A percentile compares a stretch with the other conserved stretches of the same genome.
Evolutionary conservation across 37 sponge, comb jelly and placozoan genomes (phyloP).

Genomic region (Hexactinellida sp.): DNA sequence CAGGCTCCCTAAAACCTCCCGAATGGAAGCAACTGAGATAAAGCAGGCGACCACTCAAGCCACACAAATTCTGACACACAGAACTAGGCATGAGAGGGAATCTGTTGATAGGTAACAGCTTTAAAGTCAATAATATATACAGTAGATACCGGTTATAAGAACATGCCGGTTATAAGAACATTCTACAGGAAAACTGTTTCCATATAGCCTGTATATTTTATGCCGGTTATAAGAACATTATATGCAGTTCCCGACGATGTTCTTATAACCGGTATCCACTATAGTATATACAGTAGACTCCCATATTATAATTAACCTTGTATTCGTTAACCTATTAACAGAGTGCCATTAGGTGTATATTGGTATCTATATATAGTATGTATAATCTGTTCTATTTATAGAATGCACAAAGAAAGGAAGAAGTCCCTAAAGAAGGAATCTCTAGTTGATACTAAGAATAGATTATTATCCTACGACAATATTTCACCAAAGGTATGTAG

Average conservation of each 20-base stretch:
- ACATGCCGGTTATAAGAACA: too few relatives aligned
- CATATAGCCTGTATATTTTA: too few relatives aligned
- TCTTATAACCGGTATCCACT: too few relatives aligned
- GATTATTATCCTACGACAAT: background rate
- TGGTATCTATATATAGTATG: background rate
- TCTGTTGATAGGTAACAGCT: background rate
- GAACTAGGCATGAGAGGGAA: background rate
- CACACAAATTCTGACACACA: background rate
- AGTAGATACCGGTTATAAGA: too few relatives aligned
- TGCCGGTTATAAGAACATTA: too few relatives aligned
- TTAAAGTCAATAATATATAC: too few relatives aligned
- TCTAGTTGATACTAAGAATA: background rate
- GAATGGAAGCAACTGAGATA: background rate
- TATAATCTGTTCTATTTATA: background rate
- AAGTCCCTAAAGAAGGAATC: background rate
- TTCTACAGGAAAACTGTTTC: too few relatives aligned
- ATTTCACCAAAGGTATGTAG: background rate
- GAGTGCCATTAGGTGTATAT: too few relatives aligned
- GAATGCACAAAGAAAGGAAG: background rate
- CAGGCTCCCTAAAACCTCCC: background rate
- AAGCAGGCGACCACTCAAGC: background rate
- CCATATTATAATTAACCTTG: too few relatives aligned
- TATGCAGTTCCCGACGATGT: too few relatives aligned
- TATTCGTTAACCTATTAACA: too few relatives aligned
- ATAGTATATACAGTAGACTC: too few relatives aligned